phyloP scores from a whole-genome alignment of 1,140 invertebrate species.

The Drosophila bipectinata region DNA sequence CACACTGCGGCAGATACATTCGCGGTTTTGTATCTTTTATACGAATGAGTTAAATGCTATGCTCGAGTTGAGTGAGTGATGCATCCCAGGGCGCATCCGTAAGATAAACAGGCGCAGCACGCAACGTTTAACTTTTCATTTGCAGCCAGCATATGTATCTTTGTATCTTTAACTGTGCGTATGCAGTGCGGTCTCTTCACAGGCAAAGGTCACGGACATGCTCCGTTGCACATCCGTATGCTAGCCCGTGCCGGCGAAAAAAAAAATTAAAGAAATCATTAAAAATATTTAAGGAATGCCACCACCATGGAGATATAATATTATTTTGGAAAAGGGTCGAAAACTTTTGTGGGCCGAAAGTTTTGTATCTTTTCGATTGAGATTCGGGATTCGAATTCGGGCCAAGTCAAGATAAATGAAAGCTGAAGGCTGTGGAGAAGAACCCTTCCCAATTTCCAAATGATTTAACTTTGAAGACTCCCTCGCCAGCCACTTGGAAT shows the following conservation, averaged over 20 bases:
- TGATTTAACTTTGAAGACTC: conserved; percentile 53
- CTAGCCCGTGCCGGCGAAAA: conserved; percentile 11
- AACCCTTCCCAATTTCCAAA: conserved; percentile 50
- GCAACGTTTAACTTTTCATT: conserved; percentile 82
- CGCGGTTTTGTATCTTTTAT: conserved; percentile 72
- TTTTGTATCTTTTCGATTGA: conserved; percentile 42
- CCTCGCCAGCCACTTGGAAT: conserved; percentile 48
- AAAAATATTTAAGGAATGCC: conserved; percentile 51
- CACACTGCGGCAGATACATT: conserved; percentile 17
- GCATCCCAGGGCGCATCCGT: conserved; percentile 81
- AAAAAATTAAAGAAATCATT: conserved; percentile 60
- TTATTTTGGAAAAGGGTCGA: too few relatives aligned
- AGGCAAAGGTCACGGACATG: conserved; percentile 74
- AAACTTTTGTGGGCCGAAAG: background rate
- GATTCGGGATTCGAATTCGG: background rate
- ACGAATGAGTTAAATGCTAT: conserved; percentile 82
- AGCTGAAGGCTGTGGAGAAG: too few relatives aligned
- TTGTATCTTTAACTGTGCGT: conserved; percentile 19
- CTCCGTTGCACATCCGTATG: conserved; percentile 50
- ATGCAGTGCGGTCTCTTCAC: conserved; percentile 28
- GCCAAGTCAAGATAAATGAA: conserved; percentile 34
- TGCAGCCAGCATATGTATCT: conserved; percentile 45
- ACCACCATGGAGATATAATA: background rate
- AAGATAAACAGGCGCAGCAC: conserved; percentile 80
- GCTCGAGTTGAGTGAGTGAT: conserved; percentile 82